Base-by-base conservation (phyloP, 2,113 vertebrate genomes). In the Gorilla gorilla region DNA sequence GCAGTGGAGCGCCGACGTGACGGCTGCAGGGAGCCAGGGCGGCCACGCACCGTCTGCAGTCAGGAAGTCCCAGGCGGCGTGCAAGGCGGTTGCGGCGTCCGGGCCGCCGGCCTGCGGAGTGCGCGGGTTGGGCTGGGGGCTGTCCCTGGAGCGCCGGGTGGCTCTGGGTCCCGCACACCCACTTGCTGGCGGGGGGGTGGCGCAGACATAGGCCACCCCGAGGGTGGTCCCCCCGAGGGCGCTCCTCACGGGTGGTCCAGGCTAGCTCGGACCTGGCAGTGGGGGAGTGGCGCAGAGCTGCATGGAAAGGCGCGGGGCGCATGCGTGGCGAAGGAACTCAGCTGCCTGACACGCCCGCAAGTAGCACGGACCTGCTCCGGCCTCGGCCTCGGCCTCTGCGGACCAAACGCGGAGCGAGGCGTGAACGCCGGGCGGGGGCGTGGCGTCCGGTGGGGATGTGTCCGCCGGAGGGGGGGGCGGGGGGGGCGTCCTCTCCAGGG, bases 331-430 rank as follows among this genome's bases (percentile, higher is more conserved):
- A 30, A 23, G 7, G 43, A 16, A 48, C 43, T 14, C 6, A 6
- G 1, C 25, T 7, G 40, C 5, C 70, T 3, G 52, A 25, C 22
- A n/a, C 22, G n/a, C 52, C 11, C 22, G 3, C 35, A 11, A 38
- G 14, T 14, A 38, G 23, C 14, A 30, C 23, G 1, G 23, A 9
- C 23, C n/a, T 1, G 22, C 59, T 12, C 4, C 0, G 1, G 59
- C 59, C 59, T 27, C 0, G 1, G 59, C 59, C 59, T 27, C 25
- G 10, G 10, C 11, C 25, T 61, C 59, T 27, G 10, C 4, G 0
- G 4, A 25, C 25, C 25, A 32, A 16, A 12, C 13, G 30, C 30
- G 6, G 64, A 14, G 64, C 64, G 14, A 12, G 52, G 52, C 52
- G 16, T 52, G 52, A 52, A 52, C 4, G 5, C 52, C 5, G 5